Conservation (phyloP, 2,797 vertebrate species). For the Clarias laeviceps region DNA sequence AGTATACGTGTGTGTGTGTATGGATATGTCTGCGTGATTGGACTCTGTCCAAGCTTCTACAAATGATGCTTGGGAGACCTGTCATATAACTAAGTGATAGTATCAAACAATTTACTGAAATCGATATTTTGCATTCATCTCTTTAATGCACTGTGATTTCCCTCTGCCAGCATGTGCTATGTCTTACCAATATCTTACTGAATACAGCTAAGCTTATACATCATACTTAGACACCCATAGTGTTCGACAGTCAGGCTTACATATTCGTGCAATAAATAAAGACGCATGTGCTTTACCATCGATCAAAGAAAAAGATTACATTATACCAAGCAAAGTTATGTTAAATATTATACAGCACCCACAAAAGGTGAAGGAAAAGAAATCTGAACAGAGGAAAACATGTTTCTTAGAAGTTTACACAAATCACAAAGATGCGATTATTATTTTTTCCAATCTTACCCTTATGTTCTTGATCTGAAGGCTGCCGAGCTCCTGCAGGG, state of each 20-base stretch:
- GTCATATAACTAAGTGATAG: constrained; percentile 72
- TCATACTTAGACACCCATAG: constrained; percentile 38
- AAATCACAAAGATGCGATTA: background rate
- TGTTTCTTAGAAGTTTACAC: background rate
- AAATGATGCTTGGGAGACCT: constrained; percentile 66
- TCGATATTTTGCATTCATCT: constrained; percentile 73
- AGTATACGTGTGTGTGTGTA: constrained; percentile 59
- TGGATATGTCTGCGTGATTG: constrained; percentile 60
- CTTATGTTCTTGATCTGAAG: constrained; percentile 90
- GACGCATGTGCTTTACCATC: constrained; percentile 19
- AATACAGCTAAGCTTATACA: constrained; percentile 51
- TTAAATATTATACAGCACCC: background rate
- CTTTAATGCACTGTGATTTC: constrained; percentile 63
- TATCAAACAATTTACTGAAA: constrained; percentile 72
- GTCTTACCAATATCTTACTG: constrained; percentile 56
- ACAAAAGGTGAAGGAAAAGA: background rate
- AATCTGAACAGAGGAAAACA: background rate
- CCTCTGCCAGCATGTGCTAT: constrained; percentile 58
- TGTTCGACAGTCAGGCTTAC: constrained; percentile 32
- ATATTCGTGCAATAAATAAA: constrained; percentile 33
- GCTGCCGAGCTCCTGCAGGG: constrained; percentile 91
- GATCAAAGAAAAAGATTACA: constrained; percentile 5
- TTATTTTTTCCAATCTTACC: constrained; percentile 70
- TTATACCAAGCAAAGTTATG: background rate
- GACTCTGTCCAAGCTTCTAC: constrained; percentile 63